phyloP scores from a whole-genome alignment of 2,888 invertebrate genomes.

The Drosophila mayaguana region DNA sequence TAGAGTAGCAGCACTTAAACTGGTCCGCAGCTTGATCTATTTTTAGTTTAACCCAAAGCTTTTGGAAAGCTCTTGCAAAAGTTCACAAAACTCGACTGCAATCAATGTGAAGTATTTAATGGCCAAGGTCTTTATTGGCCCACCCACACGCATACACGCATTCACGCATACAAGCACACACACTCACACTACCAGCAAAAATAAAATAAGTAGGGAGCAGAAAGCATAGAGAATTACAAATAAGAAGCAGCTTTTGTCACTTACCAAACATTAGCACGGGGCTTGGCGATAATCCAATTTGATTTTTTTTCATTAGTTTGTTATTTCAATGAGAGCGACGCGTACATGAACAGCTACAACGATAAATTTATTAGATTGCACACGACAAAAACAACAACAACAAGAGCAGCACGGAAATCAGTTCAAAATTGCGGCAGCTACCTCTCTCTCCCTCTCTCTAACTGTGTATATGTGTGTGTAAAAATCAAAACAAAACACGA shows the following conservation, averaged over 20 bases:
- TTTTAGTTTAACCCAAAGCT: conserved; percentile 57
- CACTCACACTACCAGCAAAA: background rate
- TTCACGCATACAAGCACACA: background rate
- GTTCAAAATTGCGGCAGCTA: conserved; percentile 47
- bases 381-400: conserved; percentile 43
- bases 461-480: conserved; percentile 43
- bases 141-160: conserved; percentile 33
- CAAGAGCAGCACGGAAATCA: conserved; percentile 61
- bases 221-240: background rate
- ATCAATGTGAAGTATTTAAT: conserved; percentile 44
- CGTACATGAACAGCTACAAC: conserved; percentile 52
- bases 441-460: background rate
- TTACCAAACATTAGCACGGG: conserved; percentile 47
- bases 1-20: conserved; percentile 55
- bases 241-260: conserved; percentile 33
- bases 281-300: conserved; percentile 75
- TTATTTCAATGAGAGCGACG: conserved; percentile 45
- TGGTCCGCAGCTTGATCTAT: conserved; percentile 72
- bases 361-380: conserved; percentile 68
- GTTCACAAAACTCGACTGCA: conserved; percentile 43
- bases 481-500: conserved; percentile 79
- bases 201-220: conserved; percentile 9
- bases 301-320: conserved; percentile 67
- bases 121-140: conserved; percentile 46
- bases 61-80: conserved; percentile 45